Evolutionary conservation across 2,113 vertebrate genomes (phyloP).

Genomic region (Tachuris rubrigastra): DNA sequence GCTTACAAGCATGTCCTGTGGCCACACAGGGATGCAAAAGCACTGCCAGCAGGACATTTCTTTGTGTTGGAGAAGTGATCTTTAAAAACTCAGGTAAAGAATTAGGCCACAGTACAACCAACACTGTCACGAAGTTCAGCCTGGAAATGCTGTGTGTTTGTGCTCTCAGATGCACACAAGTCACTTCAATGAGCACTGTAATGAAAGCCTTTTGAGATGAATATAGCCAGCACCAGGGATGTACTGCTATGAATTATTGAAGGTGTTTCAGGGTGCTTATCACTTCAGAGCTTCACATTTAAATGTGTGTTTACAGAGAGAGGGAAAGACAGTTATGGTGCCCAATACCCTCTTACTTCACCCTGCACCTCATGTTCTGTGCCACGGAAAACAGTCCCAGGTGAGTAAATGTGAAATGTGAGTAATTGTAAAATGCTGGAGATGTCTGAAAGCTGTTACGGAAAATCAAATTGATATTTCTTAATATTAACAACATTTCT

Average conservation of each 20-base stretch:
- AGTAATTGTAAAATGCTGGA: not conserved
- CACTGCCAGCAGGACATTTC: not conserved
- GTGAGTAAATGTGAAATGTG: too few species aligned
- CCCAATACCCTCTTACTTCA: not conserved
- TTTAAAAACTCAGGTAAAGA: not conserved
- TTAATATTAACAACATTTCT: constrained; percentile 22
- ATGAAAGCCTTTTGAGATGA: not conserved
- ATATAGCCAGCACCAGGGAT: not conserved
- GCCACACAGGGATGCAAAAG: not conserved
- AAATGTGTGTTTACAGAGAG: not conserved
- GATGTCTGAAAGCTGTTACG: not conserved
- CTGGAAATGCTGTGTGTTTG: not conserved
- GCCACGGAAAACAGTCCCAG: not conserved
- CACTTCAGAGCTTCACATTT: not conserved
- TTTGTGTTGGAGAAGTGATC: not conserved
- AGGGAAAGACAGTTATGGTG: not conserved
- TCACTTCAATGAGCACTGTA: not conserved
- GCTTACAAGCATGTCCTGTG: not conserved
- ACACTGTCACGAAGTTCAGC: not conserved
- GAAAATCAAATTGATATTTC: constrained; percentile 9
- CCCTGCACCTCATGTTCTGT: not conserved
- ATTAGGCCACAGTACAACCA: not conserved
- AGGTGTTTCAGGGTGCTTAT: not conserved
- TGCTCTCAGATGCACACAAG: not conserved
- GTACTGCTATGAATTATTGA: not conserved